phyloP scores from a whole-genome alignment of 2,888 invertebrate species.

The Nomada flava region DNA sequence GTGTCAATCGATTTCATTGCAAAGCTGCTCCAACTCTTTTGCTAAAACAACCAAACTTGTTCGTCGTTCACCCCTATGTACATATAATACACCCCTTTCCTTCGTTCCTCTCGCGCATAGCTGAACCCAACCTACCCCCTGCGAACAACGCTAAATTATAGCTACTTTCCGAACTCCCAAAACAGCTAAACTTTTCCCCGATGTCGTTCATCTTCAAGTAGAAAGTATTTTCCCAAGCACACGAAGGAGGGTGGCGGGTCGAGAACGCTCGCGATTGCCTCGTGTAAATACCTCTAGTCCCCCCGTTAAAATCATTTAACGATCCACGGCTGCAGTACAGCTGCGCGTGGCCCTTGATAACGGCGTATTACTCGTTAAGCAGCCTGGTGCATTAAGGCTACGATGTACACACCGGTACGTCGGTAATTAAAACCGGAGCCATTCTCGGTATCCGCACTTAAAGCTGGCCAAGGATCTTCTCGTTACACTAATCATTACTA shows the following conservation, averaged over 20 bases:
- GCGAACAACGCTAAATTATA: background rate
- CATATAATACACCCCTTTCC: too few species aligned
- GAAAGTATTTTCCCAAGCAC: background rate
- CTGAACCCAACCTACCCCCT: background rate
- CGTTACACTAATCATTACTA: conserved; percentile 72
- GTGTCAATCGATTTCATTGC: too few species aligned
- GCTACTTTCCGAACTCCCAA: background rate
- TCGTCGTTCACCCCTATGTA: background rate
- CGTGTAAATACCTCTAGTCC: conserved; percentile 26
- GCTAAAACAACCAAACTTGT: too few species aligned
- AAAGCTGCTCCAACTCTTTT: too few species aligned
- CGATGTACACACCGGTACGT: conserved; percentile 57
- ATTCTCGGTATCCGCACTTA: conserved; percentile 67
- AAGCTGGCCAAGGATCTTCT: conserved; percentile 59
- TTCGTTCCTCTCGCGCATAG: background rate
- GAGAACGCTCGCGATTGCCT: conserved; percentile 20
- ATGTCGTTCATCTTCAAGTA: background rate
- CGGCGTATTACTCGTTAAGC: conserved; percentile 69
- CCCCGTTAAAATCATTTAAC: conserved; percentile 61
- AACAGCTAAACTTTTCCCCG: background rate
- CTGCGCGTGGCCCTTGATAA: conserved; percentile 58
- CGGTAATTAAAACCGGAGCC: conserved; percentile 70
- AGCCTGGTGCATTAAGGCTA: conserved; percentile 62
- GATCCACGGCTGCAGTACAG: conserved; percentile 20
- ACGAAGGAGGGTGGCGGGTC: background rate